These are phyloP conservation scores for Natator depressus DNA, from an alignment of 2,113 vertebrate species.

Conservation along the genomic window DNA sequence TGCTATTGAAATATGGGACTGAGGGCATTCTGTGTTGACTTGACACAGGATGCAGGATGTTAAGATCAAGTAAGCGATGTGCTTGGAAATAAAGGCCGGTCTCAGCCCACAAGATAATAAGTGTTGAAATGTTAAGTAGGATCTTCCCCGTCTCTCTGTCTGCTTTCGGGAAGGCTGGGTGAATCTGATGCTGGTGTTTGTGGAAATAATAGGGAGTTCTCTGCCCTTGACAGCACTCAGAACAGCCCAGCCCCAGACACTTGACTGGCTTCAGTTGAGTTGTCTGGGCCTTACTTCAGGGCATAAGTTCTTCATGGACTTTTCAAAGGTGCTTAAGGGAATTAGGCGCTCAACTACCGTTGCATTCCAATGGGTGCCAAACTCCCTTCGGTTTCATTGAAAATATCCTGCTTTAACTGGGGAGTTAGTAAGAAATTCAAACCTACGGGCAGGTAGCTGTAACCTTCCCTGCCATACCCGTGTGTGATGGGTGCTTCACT, in stretches of 20 bases:
- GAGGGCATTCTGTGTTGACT: not conserved
- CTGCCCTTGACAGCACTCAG: not conserved
- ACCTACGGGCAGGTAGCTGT: not conserved
- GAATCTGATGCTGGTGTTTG: not conserved
- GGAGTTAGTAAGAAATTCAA: not conserved
- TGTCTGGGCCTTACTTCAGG: not conserved
- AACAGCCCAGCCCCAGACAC: not conserved
- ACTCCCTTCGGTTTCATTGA: not conserved
- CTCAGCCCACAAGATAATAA: not conserved
- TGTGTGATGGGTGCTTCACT: not conserved
- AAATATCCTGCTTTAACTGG: not conserved
- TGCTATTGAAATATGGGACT: not conserved
- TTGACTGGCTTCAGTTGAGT: not conserved
- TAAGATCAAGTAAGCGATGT: not conserved
- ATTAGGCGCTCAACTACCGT: not conserved
- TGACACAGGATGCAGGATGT: not conserved
- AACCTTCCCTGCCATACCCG: not conserved
- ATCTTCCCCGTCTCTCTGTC: not conserved
- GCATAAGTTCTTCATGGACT: not conserved
- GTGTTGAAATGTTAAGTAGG: not conserved
- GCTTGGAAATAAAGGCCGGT: not conserved
- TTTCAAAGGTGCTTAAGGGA: not conserved
- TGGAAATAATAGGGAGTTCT: not conserved
- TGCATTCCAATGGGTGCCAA: not conserved
- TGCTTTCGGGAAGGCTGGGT: not conserved